Evolutionary conservation across 2,797 vertebrate species (phyloP), one percentile per base, ranked within the genome.

Genomic region (Neosilurus mollespiculum): DNA sequence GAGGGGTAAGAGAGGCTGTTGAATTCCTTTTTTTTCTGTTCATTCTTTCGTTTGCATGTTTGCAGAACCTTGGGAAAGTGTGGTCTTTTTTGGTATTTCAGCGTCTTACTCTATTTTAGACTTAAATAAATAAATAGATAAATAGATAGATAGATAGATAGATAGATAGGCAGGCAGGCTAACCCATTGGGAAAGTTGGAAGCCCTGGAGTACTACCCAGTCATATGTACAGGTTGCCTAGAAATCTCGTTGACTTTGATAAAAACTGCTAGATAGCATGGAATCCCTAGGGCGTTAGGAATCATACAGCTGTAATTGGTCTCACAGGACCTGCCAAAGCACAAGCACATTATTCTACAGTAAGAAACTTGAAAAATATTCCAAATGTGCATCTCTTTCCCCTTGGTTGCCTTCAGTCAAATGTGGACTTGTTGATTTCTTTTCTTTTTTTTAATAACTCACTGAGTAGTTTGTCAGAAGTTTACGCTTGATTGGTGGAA

Each of bases 261-360:
- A 54, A 15, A 54, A 16, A 5, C 15, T 7, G 26, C 16, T 20
- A 11, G 2, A 26, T 58, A 56, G 34, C 16, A 75, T 22, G 56
- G 80, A 71, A 4, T 76, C 58, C 66, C 83, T 69, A 9, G 30
- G 83, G 86, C 83, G 80, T 37, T 73, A 73, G 9, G 30, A 59
- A 24, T 22, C n/a, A 34, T 66, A 22, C 26, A 51, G 72, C 43
- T 69, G 49, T 86, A 86, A 86, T 85, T 88, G 81, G 87, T 81
- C 87, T 58, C 85, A 56, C 20, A 85, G 59, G 75, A 80, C 56
- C 49, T 81, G 65, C 56, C 3, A 9, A 67, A 78, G 73, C 83
- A 66, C 83, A 86, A 75, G 65, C 73, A 83, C 62, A 53, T 54
- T 22, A 20, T 24, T 22, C 14, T 80, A 49, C 70, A 24, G 71